Evolutionary conservation across 2,888 invertebrate genomes (phyloP).

Genomic region (Philopedon plagiatum): DNA sequence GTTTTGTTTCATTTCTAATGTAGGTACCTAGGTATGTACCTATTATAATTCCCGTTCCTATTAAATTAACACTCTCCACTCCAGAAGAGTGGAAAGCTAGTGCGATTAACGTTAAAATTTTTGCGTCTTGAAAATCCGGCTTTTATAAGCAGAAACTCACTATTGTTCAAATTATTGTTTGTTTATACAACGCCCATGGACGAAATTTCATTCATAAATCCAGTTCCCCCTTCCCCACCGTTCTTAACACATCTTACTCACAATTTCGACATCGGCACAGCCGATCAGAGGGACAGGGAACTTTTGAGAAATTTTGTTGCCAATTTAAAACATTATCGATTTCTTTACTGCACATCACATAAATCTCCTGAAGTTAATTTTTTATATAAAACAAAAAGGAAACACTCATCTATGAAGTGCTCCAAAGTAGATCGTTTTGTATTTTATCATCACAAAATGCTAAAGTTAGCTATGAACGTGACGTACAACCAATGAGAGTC

Average conservation of each 20-base stretch:
- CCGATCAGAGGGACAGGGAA: too few species aligned
- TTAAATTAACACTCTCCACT: too few species aligned
- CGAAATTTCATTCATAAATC: conserved; percentile 47
- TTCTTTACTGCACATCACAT: too few species aligned
- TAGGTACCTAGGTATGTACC: too few species aligned
- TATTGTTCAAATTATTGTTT: background rate
- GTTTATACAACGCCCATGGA: conserved; percentile 33
- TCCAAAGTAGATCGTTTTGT: conserved; percentile 25
- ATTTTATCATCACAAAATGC: too few species aligned
- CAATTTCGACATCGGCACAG: background rate
- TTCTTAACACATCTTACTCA: conserved; percentile 35
- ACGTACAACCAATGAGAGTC: conserved; percentile 47
- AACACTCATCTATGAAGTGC: conserved; percentile 9
- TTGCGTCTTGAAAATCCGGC: too few species aligned
- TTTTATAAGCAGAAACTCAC: background rate
- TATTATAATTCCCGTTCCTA: too few species aligned
- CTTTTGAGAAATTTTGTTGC: too few species aligned
- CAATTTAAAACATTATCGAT: too few species aligned
- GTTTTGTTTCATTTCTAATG: too few species aligned
- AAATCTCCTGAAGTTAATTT: background rate
- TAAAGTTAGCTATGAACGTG: conserved; percentile 49
- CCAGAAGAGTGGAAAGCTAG: too few species aligned
- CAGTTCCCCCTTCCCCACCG: conserved; percentile 21
- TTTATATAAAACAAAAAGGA: background rate
- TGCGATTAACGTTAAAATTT: too few species aligned